A percentile compares a stretch with the other conserved stretches of the same genome.
Conservation (phyloP, 2,797 vertebrate genomes). For the Dryobates pubescens region DNA sequence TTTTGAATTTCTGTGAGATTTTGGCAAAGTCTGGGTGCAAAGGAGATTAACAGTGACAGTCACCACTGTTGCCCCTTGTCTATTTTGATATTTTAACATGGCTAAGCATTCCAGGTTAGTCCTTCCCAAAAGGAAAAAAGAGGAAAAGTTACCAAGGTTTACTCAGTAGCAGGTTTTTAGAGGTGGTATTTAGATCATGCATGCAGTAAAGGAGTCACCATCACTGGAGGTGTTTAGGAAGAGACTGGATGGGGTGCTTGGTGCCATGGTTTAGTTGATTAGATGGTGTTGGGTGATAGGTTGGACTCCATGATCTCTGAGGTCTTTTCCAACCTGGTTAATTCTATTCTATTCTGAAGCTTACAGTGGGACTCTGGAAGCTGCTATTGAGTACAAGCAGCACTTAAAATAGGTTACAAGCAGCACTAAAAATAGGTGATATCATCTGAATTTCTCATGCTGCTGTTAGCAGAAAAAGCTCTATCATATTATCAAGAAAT, state of each 20-base stretch:
- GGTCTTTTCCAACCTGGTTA: too few species aligned
- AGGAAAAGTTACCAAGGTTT: not conserved
- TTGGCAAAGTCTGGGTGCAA: not conserved
- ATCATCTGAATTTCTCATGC: not conserved
- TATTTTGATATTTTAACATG: not conserved
- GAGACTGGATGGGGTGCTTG: too few species aligned
- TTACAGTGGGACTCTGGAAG: not conserved
- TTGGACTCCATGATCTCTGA: too few species aligned
- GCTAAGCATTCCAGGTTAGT: not conserved
- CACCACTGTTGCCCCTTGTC: not conserved
- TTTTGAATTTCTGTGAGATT: conserved; percentile 2
- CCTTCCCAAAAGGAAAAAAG: not conserved
- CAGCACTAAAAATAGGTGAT: not conserved
- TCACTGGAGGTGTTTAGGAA: too few species aligned
- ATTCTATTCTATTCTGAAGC: not conserved
- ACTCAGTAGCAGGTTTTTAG: not conserved
- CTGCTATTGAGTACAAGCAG: not conserved
- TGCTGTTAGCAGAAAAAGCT: not conserved
- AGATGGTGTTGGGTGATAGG: too few species aligned
- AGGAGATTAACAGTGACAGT: not conserved
- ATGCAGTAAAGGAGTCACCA: not conserved
- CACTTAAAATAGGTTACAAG: not conserved
- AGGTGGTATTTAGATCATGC: not conserved
- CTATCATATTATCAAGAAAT: not conserved
- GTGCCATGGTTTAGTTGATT: too few species aligned